Evolutionary conservation across 2,113 vertebrate genomes (phyloP).

Genomic region (Chroicocephalus ridibundus): DNA sequence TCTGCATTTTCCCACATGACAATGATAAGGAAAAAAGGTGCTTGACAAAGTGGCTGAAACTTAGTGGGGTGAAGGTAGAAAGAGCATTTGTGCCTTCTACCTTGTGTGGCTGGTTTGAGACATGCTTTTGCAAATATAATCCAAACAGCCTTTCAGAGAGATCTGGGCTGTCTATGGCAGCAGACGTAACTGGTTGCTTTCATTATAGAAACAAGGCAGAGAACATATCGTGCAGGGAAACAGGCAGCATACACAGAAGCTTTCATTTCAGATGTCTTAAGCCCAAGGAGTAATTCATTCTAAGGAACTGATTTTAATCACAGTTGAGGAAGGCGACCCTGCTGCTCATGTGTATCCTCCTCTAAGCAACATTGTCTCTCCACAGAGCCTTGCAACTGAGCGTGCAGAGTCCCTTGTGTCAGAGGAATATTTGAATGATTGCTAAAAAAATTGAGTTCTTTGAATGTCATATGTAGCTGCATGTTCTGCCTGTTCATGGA

Average conservation of each 20-base stretch:
- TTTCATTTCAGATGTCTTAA: neutral
- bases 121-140: neutral
- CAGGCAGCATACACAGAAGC: neutral
- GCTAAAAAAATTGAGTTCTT: neutral
- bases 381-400: neutral
- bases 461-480: neutral
- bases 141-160: neutral
- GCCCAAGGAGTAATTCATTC: neutral
- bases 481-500: neutral
- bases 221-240: neutral
- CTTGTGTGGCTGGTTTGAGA: neutral
- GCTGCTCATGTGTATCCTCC: neutral
- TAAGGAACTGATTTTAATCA: neutral
- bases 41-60: neutral
- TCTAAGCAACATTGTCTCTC: neutral
- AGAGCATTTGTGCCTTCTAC: neutral
- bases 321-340: fast-evolving
- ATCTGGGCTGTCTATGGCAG: neutral
- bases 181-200: neutral
- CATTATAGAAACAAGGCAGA: neutral
- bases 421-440: neutral
- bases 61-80: neutral
- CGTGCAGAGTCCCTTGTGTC: neutral
- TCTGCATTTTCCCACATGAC: neutral
- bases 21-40: neutral